Percentiles rank a stretch among this genome's conserved stretches.
These are phyloP conservation scores for Ophioderma brevispina DNA, from an alignment of 35 echinoderm and acorn worm species.

Conservation along the genomic window DNA sequence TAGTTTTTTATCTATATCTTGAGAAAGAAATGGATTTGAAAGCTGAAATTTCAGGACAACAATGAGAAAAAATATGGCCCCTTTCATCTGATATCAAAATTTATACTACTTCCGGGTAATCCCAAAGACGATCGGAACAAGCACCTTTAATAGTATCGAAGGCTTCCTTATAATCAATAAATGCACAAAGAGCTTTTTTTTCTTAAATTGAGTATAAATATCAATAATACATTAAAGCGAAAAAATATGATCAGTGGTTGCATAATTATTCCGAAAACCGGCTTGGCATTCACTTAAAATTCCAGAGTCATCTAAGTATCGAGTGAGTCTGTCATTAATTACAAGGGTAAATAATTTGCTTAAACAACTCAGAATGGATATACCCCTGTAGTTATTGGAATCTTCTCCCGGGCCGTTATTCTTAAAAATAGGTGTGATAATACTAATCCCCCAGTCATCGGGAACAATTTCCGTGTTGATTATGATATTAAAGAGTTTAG, in stretches of 20 bases:
- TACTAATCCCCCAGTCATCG: slow-evolving; percentile 9
- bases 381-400: background rate
- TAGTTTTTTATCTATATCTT: too few species aligned
- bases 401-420: background rate
- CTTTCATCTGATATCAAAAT: too few species aligned
- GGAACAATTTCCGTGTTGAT: background rate
- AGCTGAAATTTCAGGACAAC: too few species aligned
- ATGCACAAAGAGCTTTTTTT: background rate
- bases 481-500: background rate
- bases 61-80: too few species aligned
- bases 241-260: slow-evolving; percentile 24
- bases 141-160: slow-evolving; percentile 23
- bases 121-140: too few species aligned
- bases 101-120: too few species aligned
- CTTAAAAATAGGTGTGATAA: slow-evolving; percentile 1
- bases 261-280: background rate
- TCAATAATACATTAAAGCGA: slow-evolving; percentile 17
- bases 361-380: slow-evolving; percentile 9
- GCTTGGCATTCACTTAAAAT: slow-evolving; percentile 10
- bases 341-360: slow-evolving; percentile 4
- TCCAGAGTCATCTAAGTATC: background rate
- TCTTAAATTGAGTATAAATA: background rate
- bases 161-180: slow-evolving; percentile 24
- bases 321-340: slow-evolving; percentile 1
- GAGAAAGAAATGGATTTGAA: too few species aligned